These are phyloP conservation scores for Calliphora vomitoria DNA, from an alignment of 2,888 invertebrate species.

Conservation along the genomic window DNA sequence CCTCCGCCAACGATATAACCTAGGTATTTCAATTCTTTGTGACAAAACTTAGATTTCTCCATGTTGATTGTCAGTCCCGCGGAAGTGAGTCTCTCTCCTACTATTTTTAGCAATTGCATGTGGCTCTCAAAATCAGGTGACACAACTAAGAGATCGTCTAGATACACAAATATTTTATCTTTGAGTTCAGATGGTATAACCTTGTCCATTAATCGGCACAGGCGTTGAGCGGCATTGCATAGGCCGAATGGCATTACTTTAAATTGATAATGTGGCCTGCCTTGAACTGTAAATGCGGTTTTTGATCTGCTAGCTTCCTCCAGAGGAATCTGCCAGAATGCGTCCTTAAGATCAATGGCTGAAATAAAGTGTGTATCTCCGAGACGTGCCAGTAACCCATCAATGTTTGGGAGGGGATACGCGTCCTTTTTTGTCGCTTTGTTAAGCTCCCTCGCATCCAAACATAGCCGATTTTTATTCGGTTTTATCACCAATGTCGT, in stretches of 20 bases:
- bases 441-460: too few species aligned
- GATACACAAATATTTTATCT: background rate
- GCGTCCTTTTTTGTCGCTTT: too few species aligned
- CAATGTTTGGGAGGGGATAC: background rate
- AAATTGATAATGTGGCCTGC: background rate
- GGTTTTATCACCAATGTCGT: background rate
- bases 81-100: constrained; percentile 1
- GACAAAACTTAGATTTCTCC: constrained; percentile 13
- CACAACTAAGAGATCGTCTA: constrained; percentile 18
- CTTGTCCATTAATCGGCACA: constrained; percentile 16
- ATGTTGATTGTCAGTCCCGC: background rate
- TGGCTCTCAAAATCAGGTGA: background rate
- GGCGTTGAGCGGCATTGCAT: constrained; percentile 16
- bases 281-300: background rate
- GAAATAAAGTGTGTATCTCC: too few species aligned
- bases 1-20: background rate
- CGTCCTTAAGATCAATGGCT: too few species aligned
- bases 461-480: too few species aligned
- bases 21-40: constrained; percentile 10
- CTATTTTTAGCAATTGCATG: constrained; percentile 8
- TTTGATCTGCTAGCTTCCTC: background rate
- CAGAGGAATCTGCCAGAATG: too few species aligned
- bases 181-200: background rate
- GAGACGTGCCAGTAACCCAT: background rate
- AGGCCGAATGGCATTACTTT: background rate